phyloP scores from a whole-genome alignment of 2,113 vertebrate species.

The Hippocampus barbouri region DNA sequence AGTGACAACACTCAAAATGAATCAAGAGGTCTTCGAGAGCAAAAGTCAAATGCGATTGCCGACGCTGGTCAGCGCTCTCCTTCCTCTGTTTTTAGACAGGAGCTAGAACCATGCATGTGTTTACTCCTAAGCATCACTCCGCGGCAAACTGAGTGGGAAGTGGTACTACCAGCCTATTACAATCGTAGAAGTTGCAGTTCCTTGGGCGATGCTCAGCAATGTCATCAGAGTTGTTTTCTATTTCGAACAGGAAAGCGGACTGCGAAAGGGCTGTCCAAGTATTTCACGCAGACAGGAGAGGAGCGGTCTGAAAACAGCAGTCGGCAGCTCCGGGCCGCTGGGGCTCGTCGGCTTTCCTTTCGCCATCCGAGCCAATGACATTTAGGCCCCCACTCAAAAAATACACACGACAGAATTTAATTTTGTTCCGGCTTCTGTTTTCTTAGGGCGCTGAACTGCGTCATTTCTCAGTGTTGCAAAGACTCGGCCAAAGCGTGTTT shows the following conservation, averaged over 20 bases:
- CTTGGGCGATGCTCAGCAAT: background rate
- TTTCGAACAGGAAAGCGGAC: slow-evolving; percentile 37
- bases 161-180: background rate
- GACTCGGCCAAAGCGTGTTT: slow-evolving; percentile 32
- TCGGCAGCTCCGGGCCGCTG: slow-evolving; percentile 24
- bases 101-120: slow-evolving; percentile 57
- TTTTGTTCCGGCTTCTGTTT: slow-evolving; percentile 50
- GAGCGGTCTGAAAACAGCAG: slow-evolving; percentile 48
- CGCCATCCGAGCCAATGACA: slow-evolving; percentile 28
- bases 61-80: slow-evolving; percentile 6
- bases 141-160: background rate
- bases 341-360: slow-evolving; percentile 30
- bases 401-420: slow-evolving; percentile 43
- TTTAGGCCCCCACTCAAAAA: slow-evolving; percentile 20
- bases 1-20: too few species aligned
- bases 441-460: slow-evolving; percentile 34
- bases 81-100: slow-evolving; percentile 54
- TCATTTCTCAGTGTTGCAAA: slow-evolving; percentile 37
- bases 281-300: slow-evolving; percentile 42
- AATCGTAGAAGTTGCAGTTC: background rate
- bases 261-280: slow-evolving; percentile 28
- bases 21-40: background rate
- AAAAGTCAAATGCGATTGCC: slow-evolving; percentile 6
- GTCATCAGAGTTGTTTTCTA: slow-evolving; percentile 23
- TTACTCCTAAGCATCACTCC: slow-evolving; percentile 45